Base-by-base conservation (phyloP, 2,113 vertebrate species). In the Xenopus borealis region DNA sequence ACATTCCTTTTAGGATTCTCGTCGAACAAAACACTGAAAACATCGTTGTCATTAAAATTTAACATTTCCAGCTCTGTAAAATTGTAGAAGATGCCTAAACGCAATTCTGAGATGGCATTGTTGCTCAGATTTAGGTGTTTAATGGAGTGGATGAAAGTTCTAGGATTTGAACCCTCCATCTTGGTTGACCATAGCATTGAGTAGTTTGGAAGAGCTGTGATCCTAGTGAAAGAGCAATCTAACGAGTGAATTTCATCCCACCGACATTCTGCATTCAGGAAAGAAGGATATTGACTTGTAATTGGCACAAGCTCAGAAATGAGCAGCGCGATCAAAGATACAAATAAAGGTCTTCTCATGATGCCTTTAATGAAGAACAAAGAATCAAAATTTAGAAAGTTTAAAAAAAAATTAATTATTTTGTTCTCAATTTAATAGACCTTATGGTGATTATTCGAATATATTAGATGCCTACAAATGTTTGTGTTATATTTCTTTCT, bases 41-140 rank as follows among this genome's bases (percentile, higher is more conserved):
- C 78, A 64, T 62, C 70, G 0, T 81, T 87, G 40, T 57, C 64
- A 8, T 59, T 78, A 47, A 88, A 84, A 72, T 83, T 84, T 16
- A 91, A 20, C 16, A 72, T 79, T 85, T 91, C 89, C 81, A 89
- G 69, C 62, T 11, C 0, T 0, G 14, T 79, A 4, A 84, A 62
- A 68, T 74, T 78, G 10, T 67, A 44, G 18, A 82, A 83, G 10
- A 80, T 2, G 14, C 71, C 53, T 33, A 87, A 59, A 61, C 72
- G 72, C 50, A 88, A 62, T 62, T 84, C 81, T 2, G 75, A 81
- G 50, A 88, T 71, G 57, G 66, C 55, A 58, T 79, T 83, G 80
- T 88, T 79, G 44, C 85, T 88, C 65, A 88, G 84, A 61, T 87
- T 80, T 75, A 86, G 64, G 27, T 83, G 82, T 74, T 85, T 85